A percentile compares a stretch with the other conserved stretches of the same genome.
These are phyloP conservation scores for Erebia ligea DNA, from an alignment of 2,888 invertebrate species.

Conservation along the genomic window DNA sequence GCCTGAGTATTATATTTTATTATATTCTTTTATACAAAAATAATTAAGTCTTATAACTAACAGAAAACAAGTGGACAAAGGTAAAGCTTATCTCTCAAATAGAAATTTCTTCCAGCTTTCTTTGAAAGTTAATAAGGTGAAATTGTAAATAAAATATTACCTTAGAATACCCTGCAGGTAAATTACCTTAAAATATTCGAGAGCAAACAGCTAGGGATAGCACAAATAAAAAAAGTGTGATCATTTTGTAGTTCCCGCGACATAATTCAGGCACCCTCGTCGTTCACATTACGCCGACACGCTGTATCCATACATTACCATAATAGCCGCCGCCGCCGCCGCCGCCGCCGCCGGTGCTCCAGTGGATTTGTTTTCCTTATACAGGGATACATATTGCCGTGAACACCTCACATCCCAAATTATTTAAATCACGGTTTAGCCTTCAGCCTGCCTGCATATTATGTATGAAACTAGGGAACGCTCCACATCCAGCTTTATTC, in stretches of 20 bases:
- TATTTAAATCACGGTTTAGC: constrained; percentile 26
- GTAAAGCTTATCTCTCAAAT: too few relatives aligned
- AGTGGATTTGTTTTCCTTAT: constrained; percentile 26
- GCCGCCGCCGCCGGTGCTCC: constrained; percentile 16
- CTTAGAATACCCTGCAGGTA: neutral
- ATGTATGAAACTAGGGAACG: too few relatives aligned
- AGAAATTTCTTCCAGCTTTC: too few relatives aligned
- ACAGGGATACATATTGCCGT: constrained; percentile 22
- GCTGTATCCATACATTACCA: constrained; percentile 26
- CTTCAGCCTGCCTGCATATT: too few relatives aligned
- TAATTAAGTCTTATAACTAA: too few relatives aligned
- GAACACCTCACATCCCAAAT: constrained; percentile 30
- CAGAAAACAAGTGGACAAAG: too few relatives aligned
- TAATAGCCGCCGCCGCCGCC: constrained; percentile 16
- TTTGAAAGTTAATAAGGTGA: too few relatives aligned
- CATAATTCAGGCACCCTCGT: constrained; percentile 7
- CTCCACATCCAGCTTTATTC: too few relatives aligned
- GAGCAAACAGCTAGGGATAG: neutral
- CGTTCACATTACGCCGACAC: constrained; percentile 17
- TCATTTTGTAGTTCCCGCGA: constrained; percentile 15
- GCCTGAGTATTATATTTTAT: too few relatives aligned
- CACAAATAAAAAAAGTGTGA: constrained; percentile 8
- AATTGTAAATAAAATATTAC: too few relatives aligned
- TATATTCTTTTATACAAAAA: too few relatives aligned
- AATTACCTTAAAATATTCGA: neutral